phyloP scores from a whole-genome alignment of 2,888 invertebrate genomes.

The Notodonta dromedarius region DNA sequence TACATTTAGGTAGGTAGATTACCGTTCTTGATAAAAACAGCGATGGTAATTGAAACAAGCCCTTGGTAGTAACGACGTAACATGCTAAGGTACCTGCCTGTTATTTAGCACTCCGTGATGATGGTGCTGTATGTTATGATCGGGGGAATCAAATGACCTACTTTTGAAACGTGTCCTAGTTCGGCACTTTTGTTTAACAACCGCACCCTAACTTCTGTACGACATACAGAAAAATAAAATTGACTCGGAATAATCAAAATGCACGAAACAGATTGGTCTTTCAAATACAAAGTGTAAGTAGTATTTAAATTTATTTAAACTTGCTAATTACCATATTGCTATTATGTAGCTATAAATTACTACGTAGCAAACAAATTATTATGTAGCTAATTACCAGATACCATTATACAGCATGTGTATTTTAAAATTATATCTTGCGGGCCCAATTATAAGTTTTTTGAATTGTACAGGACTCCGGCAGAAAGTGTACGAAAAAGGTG shows the following conservation, averaged over 20 bases:
- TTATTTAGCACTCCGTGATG: background rate
- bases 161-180: slow-evolving; percentile 25
- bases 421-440: slow-evolving; percentile 16
- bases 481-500: slow-evolving; percentile 42
- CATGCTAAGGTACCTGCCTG: background rate
- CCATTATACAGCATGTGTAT: background rate
- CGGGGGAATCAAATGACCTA: slow-evolving; percentile 29
- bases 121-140: slow-evolving; percentile 6
- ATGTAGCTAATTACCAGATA: background rate
- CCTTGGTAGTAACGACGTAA: background rate
- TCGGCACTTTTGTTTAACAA: slow-evolving; percentile 23
- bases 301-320: too few species aligned
- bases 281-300: background rate
- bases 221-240: background rate
- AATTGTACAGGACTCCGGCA: slow-evolving; percentile 33
- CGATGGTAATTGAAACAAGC: background rate
- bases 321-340: too few species aligned
- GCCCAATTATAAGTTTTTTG: slow-evolving; percentile 33
- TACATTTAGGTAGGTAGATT: too few species aligned
- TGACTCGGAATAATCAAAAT: background rate
- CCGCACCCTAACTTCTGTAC: slow-evolving; percentile 33
- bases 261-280: background rate
- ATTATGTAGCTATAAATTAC: too few species aligned
- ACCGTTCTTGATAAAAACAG: background rate
- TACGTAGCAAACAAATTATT: too few species aligned